Evolutionary conservation across 53 echinoderm and acorn worm species (phyloP).

Genomic region (Holothuria leucospilota): DNA sequence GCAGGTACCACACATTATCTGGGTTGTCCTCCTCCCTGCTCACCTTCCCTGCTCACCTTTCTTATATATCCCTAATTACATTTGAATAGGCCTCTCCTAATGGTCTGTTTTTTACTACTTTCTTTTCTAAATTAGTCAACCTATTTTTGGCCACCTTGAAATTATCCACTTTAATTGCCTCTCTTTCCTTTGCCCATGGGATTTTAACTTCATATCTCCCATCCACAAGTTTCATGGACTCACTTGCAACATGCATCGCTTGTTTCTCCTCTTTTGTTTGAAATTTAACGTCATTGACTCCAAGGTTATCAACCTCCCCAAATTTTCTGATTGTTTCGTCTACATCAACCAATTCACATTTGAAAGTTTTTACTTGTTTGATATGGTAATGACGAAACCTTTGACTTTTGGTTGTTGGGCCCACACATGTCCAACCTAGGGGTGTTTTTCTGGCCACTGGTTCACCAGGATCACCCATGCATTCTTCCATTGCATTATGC

Average conservation of each 20-base stretch:
- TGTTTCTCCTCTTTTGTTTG: background rate
- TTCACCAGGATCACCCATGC: background rate
- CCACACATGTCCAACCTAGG: constrained; percentile 9
- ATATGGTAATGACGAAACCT: background rate
- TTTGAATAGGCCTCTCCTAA: constrained; percentile 5
- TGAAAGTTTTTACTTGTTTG: background rate
- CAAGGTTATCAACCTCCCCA: background rate
- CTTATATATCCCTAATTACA: constrained; percentile 31
- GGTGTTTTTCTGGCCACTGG: constrained; percentile 12
- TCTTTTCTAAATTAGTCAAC: constrained; percentile 40
- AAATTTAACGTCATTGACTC: background rate
- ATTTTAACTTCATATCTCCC: constrained; percentile 54
- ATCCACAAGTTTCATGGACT: constrained; percentile 28
- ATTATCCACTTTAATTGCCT: background rate
- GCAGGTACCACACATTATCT: constrained; percentile 26
- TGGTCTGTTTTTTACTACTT: constrained; percentile 4
- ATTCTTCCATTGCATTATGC: background rate
- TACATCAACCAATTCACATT: constrained; percentile 4
- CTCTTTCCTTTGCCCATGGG: background rate
- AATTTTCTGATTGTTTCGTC: constrained; percentile 7
- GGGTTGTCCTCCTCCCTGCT: background rate
- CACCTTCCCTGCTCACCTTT: background rate
- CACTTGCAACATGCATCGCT: constrained; percentile 16
- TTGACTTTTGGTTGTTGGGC: constrained; percentile 11
- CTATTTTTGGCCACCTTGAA: constrained; percentile 41